Evolutionary conservation across 2,888 invertebrate species (phyloP), one percentile per base, ranked within the genome.

Genomic region (Drosophila anomalipes): DNA sequence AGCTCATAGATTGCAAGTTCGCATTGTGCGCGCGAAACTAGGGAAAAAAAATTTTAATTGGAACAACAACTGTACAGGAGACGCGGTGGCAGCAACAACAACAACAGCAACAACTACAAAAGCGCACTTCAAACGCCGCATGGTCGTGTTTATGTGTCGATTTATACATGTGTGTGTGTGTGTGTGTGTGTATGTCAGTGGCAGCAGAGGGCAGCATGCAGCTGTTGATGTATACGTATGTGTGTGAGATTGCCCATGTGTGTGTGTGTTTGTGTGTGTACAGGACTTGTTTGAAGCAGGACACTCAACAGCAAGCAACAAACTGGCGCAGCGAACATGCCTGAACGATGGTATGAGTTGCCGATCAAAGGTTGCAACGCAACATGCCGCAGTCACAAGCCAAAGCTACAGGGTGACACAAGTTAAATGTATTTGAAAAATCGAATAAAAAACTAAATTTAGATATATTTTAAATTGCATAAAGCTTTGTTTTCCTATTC

Each of bases 51-150:
- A 86, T 81, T 91, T 91, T 91, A 91, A 91, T 91, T 91, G 91
- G 91, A 91, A 91, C 92, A 91, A 91, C 90, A 91, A 91, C 91
- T 91, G 92, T 91, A 90, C 92, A 86, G 82, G 60, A 66, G 77
- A 62, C 67, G 74, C 66, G 57, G 70, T 74, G 70, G 64, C 82
- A 74, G 77, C 35, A 63, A 37, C 85, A 79, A 63, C 73, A 68
- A 59, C 90, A 80, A 81, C 64, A 62, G 44, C 86, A 79, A 65
- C 73, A 67, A 59, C 90, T 81, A 83, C 64, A 64, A 74, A 82
- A 86, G 65, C 81, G 74, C 84, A 80, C 75, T 86, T 87, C 90
- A 79, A 89, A 87, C 81, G 78, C 77, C 85, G 72, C 75, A 77
- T 69, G 70, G 33, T 54, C 63, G 65, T 75, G 54, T 75, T 67